Base-by-base conservation (phyloP, 2,113 vertebrate species). In the Stictonetta naevosa region DNA sequence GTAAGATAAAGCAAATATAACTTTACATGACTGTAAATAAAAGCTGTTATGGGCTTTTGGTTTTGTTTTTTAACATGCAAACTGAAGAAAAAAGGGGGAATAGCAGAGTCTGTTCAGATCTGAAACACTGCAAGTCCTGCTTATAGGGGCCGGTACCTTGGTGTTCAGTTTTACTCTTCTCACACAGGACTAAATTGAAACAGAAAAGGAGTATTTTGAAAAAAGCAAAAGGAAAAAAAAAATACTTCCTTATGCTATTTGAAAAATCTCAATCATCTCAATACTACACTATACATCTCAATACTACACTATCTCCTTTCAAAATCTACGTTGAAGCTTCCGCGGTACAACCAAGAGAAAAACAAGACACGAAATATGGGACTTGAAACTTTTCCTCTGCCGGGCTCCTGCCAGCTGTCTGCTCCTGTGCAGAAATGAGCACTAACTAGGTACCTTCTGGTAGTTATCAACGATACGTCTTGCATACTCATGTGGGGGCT, bases 381-480 rank as follows among this genome's bases (percentile, higher is more conserved):
- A 86, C 60, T 71, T 58, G 14, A 92, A 93, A 90, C 15, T 63
- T 20, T n/a, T 92, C 33, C 55, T 86, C 55, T 75, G 26, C 60
- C 83, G 77, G 34, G 81, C 86, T 88, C 58, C 46, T 83, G 46
- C n/a, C 92, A 68, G 55, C 38, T 81, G 31, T 42, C 28, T 69
- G 71, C 48, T 68, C 86, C 80, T 74, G 40, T 62, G 89, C 59
- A 83, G 74, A 92, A 91, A 96, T 92, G 79, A 91, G 42, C 73
- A 80, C 36, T 83, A 95, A 94, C 64, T 79, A 60, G 53, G 53
- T 60, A 46, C 36, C 40, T 71, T 85, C 83, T 63, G 28, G 36
- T 87, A 84, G 34, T 73, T 82, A 93, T 76, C 80, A 94, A 11
- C 73, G 80, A 83, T 31, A 80, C 48, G 88, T 53, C 40, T 50